Base-by-base conservation (phyloP, 35 echinoderm and acorn worm species). In the Ophiothrix spiculata region DNA sequence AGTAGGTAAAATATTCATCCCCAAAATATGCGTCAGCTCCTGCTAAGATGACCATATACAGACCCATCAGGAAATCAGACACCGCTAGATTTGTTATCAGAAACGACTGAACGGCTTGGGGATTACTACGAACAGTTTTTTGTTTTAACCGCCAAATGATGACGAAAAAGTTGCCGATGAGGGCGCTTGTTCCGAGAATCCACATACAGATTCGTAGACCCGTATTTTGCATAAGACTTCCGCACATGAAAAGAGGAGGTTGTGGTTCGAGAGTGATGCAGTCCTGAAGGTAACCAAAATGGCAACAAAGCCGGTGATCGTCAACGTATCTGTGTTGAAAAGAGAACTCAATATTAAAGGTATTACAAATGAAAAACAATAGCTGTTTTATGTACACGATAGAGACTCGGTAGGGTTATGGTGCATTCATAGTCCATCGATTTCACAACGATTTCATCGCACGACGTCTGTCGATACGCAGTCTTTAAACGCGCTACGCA, bases 41-140 rank as follows among this genome's bases (percentile, higher is more conserved):
- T 2, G 91, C 91, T 40, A 93, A 85, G 33, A 88, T 93, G 42
- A 93, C 63, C 86, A 93, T 88, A 37, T 93, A 93, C 0, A 89
- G 56, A 38, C 91, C 91, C 91, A 93, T 93, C 36, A 83, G 37
- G 40, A 89, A 93, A 77, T 93, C 91, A 23, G 91, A 81, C 21
- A 89, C 40, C 4, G 86, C 91, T 37, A 93, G 77, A 76, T 93
- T 89, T 14, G 41, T 64, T 74, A 93, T 85, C 2, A 93, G 82
- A 56, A 93, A 86, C 0, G 91, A 89, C n/a, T 94, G 93, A 1
- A 90, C 88, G 31, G 74, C 12, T n/a, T n/a, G n/a, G 32, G 78
- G 80, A 21, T 64, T 78, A 1, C 77, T 37, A 19, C 77, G 56
- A 19, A 56, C 56, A 32, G 90, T 78, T 11, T 84, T 79, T 33